These are phyloP conservation scores for Nasonia oneida DNA, from an alignment of 2,888 invertebrate genomes.

Conservation along the genomic window DNA sequence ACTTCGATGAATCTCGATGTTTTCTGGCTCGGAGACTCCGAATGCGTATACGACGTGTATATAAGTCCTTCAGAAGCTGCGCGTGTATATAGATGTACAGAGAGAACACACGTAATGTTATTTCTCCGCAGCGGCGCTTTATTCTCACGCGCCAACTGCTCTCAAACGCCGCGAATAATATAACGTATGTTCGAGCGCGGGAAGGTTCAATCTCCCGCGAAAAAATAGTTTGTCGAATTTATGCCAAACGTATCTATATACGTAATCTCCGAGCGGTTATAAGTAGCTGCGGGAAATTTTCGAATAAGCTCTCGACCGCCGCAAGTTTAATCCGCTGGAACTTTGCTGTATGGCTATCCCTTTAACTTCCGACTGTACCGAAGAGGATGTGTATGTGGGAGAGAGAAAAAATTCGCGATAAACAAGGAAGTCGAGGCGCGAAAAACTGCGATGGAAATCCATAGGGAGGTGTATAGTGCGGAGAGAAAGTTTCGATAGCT, in stretches of 20 bases:
- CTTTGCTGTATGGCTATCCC: neutral
- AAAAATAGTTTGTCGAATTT: neutral
- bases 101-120: neutral
- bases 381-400: neutral
- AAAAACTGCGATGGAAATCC: conserved; percentile 19
- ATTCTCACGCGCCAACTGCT: neutral
- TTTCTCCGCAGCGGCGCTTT: neutral
- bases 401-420: conserved; percentile 23
- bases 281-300: conserved; percentile 28
- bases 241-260: neutral
- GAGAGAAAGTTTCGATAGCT: conserved; percentile 42
- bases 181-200: neutral
- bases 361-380: neutral
- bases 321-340: too few relatives aligned
- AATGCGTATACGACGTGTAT: conserved; percentile 12
- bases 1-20: conserved; percentile 52
- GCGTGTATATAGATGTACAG: neutral
- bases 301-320: neutral
- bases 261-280: neutral
- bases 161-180: conserved; percentile 24
- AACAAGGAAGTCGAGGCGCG: conserved; percentile 13
- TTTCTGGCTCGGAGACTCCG: conserved; percentile 45
- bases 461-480: neutral
- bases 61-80: conserved; percentile 12
- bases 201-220: neutral